Percentiles rank a stretch among this genome's conserved stretches.
phyloP scores from a whole-genome alignment of 1,140 invertebrate genomes.

The Procambarus virginalis region DNA sequence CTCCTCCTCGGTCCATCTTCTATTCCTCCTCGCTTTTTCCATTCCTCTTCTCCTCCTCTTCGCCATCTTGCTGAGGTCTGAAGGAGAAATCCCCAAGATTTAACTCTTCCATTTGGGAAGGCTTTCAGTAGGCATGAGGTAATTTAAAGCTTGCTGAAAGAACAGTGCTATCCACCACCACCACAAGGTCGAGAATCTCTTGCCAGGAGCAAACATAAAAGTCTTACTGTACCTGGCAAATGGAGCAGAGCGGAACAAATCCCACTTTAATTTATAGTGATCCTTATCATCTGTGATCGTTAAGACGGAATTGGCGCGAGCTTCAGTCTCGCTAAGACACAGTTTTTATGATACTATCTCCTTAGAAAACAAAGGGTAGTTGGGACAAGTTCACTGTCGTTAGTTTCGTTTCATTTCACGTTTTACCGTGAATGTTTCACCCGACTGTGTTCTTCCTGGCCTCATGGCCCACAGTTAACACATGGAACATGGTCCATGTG shows the following conservation, averaged over 20 bases:
- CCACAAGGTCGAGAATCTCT: slow-evolving; percentile 43
- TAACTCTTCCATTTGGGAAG: slow-evolving; percentile 68
- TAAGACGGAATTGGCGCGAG: slow-evolving; percentile 57
- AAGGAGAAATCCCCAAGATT: slow-evolving; percentile 67
- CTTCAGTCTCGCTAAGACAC: not conserved
- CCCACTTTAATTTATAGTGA: slow-evolving; percentile 68
- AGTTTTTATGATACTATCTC: slow-evolving; percentile 15
- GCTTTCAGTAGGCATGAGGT: slow-evolving; percentile 65
- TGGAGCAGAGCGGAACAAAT: slow-evolving; percentile 53
- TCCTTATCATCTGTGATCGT: slow-evolving; percentile 68
- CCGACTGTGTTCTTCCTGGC: too few relatives aligned
- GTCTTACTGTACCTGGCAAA: slow-evolving; percentile 46
- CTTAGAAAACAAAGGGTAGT: too few relatives aligned
- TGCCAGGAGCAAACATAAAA: not conserved
- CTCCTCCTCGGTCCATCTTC: too few relatives aligned
- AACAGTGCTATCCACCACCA: slow-evolving; percentile 44
- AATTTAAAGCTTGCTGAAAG: slow-evolving; percentile 57
- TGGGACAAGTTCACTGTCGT: too few relatives aligned
- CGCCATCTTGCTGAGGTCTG: slow-evolving; percentile 40
- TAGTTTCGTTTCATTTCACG: too few relatives aligned
- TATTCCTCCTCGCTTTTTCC: slow-evolving; percentile 7
- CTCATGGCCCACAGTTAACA: too few relatives aligned
- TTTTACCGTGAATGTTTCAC: too few relatives aligned
- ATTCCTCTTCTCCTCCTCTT: slow-evolving; percentile 1
- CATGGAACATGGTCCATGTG: too few relatives aligned